These are phyloP conservation scores for Drosophila busckii DNA, from an alignment of 1,140 invertebrate genomes.

Conservation along the genomic window DNA sequence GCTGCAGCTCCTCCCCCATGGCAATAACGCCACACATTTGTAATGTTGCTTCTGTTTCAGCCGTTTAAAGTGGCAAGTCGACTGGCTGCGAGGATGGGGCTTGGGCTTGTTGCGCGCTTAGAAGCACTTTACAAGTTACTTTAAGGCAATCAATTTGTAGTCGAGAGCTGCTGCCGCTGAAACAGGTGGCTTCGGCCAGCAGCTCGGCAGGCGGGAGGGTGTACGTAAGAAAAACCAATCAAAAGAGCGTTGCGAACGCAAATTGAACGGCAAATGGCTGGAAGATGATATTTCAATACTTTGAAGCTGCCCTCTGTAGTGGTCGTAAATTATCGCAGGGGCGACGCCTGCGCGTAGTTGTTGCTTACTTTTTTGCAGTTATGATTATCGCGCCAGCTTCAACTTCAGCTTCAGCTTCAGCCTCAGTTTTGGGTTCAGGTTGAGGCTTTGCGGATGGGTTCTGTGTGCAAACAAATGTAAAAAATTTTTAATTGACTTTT, in stretches of 20 bases:
- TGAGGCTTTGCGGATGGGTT: slow-evolving; percentile 14
- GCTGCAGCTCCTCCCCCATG: slow-evolving; percentile 64
- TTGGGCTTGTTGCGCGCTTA: slow-evolving; percentile 40
- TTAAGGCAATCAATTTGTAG: slow-evolving; percentile 76
- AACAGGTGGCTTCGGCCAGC: not conserved
- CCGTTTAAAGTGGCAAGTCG: slow-evolving; percentile 43
- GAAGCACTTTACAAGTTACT: slow-evolving; percentile 73
- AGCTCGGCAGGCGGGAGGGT: slow-evolving; percentile 2
- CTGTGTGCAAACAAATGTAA: slow-evolving; percentile 75
- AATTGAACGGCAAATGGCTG: slow-evolving; percentile 75
- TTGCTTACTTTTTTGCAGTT: slow-evolving; percentile 75
- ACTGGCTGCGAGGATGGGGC: not conserved
- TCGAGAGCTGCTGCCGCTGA: slow-evolving; percentile 19
- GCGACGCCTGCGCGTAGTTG: slow-evolving; percentile 72
- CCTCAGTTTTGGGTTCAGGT: slow-evolving; percentile 13
- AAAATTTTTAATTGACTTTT: slow-evolving; percentile 78
- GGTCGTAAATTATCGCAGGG: slow-evolving; percentile 68
- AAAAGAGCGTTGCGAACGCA: slow-evolving; percentile 76
- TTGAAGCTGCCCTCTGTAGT: slow-evolving; percentile 10
- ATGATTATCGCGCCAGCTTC: slow-evolving; percentile 69
- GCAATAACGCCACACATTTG: slow-evolving; percentile 77
- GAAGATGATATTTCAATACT: slow-evolving; percentile 74
- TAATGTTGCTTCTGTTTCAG: slow-evolving; percentile 73
- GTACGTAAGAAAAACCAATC: slow-evolving; percentile 69
- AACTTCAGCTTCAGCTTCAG: slow-evolving; percentile 8